Evolutionary conservation across 2,797 vertebrate genomes (phyloP).

Genomic region (Schizopygopsis pylzovi): DNA sequence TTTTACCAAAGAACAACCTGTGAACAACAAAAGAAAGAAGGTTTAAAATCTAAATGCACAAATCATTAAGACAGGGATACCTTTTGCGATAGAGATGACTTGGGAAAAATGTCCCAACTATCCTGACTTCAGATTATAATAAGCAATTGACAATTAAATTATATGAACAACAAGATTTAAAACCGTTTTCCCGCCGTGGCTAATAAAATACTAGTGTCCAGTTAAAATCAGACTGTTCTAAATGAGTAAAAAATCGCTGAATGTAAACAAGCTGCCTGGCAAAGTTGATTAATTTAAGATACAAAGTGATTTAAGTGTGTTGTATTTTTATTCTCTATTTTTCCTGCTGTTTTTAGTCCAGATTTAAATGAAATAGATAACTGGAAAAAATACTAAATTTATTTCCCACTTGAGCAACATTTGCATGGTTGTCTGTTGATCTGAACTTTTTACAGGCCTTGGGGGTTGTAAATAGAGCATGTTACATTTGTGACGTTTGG

Average conservation of each 20-base stretch:
- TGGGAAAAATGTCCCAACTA: neutral
- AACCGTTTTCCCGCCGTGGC: neutral
- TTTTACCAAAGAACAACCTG: neutral
- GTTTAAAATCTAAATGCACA: neutral
- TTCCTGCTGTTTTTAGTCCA: neutral
- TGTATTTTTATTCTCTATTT: neutral
- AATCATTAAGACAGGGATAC: neutral
- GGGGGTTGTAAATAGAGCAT: conserved; percentile 37
- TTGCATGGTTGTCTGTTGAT: conserved; percentile 35
- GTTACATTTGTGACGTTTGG: conserved; percentile 56
- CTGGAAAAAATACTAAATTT: neutral
- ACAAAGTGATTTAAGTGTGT: neutral
- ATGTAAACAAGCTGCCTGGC: neutral
- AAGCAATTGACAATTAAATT: neutral
- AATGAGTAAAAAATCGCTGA: neutral
- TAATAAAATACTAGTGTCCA: neutral
- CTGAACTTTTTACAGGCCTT: conserved; percentile 43
- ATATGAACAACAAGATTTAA: neutral
- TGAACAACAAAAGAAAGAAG: neutral
- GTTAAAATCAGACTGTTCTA: neutral
- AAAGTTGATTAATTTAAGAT: neutral
- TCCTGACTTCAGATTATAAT: neutral
- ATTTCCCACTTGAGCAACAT: conserved; percentile 16
- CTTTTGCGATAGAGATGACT: neutral
- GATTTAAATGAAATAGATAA: conserved; percentile 14